Percentiles rank a stretch among this genome's conserved stretches.
Evolutionary conservation across 2,113 vertebrate species (phyloP).

Genomic region (Centrocercus urophasianus): DNA sequence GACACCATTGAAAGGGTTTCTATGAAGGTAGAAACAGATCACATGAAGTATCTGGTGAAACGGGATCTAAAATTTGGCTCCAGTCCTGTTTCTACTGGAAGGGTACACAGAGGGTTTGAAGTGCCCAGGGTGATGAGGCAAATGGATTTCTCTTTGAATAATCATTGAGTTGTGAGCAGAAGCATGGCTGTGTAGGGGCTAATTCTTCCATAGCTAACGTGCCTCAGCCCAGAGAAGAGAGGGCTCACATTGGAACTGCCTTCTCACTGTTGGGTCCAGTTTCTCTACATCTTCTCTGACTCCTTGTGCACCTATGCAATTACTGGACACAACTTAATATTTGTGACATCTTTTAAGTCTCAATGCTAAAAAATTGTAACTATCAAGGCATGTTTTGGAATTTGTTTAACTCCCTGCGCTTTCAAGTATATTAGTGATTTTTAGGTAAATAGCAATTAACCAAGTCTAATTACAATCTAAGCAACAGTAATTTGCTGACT

Average conservation of each 20-base stretch:
- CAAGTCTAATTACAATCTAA: not conserved
- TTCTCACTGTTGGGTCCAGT: not conserved
- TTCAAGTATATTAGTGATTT: not conserved
- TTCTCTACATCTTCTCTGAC: not conserved
- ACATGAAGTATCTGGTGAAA: not conserved
- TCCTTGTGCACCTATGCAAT: not conserved
- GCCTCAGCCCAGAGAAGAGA: not conserved
- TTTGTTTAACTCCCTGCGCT: not conserved
- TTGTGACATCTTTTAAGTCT: not conserved
- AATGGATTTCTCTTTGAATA: not conserved
- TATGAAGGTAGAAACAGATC: not conserved
- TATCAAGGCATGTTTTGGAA: not conserved
- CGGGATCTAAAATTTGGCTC: not conserved
- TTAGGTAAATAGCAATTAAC: not conserved
- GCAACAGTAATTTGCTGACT: not conserved
- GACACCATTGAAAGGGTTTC: not conserved
- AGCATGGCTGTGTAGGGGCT: not conserved
- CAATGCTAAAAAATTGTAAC: not conserved
- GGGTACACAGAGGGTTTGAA: not conserved
- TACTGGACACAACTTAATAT: too few relatives aligned
- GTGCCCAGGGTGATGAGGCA: rapidly evolving
- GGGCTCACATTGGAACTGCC: not conserved
- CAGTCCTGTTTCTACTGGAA: not conserved
- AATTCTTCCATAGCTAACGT: rapidly evolving
- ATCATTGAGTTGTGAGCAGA: not conserved